Percentiles rank a stretch among this genome's conserved stretches.
Conservation (phyloP, 2,113 vertebrate species). For the Sander lucioperca region DNA sequence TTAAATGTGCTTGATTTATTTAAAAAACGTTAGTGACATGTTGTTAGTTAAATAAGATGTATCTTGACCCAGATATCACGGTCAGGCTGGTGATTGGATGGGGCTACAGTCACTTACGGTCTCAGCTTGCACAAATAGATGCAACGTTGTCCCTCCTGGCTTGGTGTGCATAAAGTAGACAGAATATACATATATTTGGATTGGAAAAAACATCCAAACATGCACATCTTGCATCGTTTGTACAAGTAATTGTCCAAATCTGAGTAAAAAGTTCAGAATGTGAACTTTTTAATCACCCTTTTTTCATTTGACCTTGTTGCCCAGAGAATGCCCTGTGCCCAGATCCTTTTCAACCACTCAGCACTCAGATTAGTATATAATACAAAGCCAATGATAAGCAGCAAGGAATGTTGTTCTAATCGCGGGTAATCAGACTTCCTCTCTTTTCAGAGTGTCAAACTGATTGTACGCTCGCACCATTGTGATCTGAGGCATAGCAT, state of each 20-base stretch:
- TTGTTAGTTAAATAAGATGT: not conserved
- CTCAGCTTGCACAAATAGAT: not conserved
- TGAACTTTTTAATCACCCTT: conserved; percentile 28
- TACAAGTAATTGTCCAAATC: conserved; percentile 3
- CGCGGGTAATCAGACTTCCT: conserved; percentile 63
- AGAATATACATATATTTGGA: not conserved
- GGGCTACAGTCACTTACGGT: no score
- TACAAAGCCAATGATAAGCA: conserved; percentile 51
- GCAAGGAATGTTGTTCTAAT: conserved; percentile 52
- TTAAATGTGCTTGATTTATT: not conserved
- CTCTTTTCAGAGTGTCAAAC: conserved; percentile 34
- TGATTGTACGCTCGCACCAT: conserved; percentile 55
- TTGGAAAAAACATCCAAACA: not conserved
- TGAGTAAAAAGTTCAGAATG: conserved; percentile 27
- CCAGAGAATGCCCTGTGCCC: not conserved
- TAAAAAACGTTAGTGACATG: not conserved
- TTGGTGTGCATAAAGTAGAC: not conserved
- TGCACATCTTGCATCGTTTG: not conserved
- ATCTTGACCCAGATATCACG: not conserved
- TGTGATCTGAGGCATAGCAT: conserved; percentile 40
- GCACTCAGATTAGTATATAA: conserved; percentile 44
- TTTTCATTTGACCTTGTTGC: conserved; percentile 47
- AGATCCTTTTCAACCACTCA: conserved; percentile 49
- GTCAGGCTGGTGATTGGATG: not conserved
- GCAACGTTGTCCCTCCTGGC: not conserved